Evolutionary conservation across 2,113 vertebrate species (phyloP).

Genomic region (Zingel zingel): DNA sequence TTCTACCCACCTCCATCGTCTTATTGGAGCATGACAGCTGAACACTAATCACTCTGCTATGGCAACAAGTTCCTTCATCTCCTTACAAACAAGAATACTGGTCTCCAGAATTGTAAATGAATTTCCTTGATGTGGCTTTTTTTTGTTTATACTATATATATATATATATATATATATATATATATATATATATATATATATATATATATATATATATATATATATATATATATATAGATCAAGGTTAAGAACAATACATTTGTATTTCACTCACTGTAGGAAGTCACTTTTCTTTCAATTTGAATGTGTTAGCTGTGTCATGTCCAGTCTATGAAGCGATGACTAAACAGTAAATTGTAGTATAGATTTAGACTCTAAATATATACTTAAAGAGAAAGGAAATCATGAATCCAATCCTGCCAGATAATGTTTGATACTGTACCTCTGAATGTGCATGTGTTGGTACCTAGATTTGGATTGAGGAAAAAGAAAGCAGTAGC

Average conservation of each 20-base stretch:
- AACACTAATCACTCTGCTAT: constrained; percentile 11
- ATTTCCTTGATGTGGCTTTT: background rate
- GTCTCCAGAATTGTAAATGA: background rate
- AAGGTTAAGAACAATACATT: background rate
- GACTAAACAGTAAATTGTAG: background rate
- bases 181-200: no score
- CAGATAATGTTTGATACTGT: background rate
- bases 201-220: no score
- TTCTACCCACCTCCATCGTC: constrained; percentile 34
- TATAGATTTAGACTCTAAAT: background rate
- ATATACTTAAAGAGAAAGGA: background rate
- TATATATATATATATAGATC: background rate
- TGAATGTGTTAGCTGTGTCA: background rate
- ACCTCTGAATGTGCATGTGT: background rate
- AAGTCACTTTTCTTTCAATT: background rate
- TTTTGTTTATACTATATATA: no score
- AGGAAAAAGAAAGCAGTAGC: background rate
- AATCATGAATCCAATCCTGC: background rate
- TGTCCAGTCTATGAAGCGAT: background rate
- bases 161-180: no score
- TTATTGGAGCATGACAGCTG: constrained; percentile 1
- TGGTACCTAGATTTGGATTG: background rate
- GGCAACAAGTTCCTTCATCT: constrained; percentile 58
- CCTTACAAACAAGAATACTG: background rate
- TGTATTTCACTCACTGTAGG: background rate